A percentile compares a stretch with the other conserved stretches of the same genome.
phyloP scores from a whole-genome alignment of 2,888 invertebrate genomes.

The Orchestes rusci region DNA sequence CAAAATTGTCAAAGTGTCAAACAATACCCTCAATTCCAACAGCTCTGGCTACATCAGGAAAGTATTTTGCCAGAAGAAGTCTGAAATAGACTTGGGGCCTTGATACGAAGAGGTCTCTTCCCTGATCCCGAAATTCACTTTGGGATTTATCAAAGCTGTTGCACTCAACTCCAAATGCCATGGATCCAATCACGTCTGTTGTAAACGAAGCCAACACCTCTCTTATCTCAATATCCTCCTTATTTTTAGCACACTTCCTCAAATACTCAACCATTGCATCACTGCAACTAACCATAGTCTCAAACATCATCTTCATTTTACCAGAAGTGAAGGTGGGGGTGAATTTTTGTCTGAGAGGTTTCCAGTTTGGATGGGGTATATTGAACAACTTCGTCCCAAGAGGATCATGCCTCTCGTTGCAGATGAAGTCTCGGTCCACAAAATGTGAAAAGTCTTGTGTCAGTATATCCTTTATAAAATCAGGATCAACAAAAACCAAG shows the following conservation, averaged over 20 bases:
- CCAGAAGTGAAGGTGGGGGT: slow-evolving; percentile 50
- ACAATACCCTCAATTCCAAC: slow-evolving; percentile 4
- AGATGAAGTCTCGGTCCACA: slow-evolving; percentile 34
- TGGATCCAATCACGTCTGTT: slow-evolving; percentile 52
- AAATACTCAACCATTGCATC: too few species aligned
- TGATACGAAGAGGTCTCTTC: slow-evolving; percentile 20
- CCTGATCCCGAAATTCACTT: slow-evolving; percentile 38
- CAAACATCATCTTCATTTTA: too few species aligned
- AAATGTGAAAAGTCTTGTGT: too few species aligned
- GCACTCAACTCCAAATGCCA: slow-evolving; percentile 55
- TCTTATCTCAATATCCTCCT: slow-evolving; percentile 41
- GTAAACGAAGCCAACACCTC: too few species aligned
- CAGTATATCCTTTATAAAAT: too few species aligned
- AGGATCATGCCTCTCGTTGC: slow-evolving; percentile 35
- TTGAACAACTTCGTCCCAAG: slow-evolving; percentile 50
- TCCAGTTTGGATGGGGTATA: slow-evolving; percentile 53
- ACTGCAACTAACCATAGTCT: too few species aligned
- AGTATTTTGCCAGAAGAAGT: slow-evolving; percentile 1
- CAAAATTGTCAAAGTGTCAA: too few species aligned
- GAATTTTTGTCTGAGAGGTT: too few species aligned
- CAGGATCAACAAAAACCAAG: slow-evolving; percentile 30
- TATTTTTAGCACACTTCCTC: too few species aligned
- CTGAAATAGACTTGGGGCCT: background rate
- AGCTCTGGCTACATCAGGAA: slow-evolving; percentile 6
- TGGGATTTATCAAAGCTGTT: too few species aligned